Evolutionary conservation across 2,888 invertebrate genomes (phyloP), one percentile per base, ranked within the genome.

Genomic region (Helleia helle): DNA sequence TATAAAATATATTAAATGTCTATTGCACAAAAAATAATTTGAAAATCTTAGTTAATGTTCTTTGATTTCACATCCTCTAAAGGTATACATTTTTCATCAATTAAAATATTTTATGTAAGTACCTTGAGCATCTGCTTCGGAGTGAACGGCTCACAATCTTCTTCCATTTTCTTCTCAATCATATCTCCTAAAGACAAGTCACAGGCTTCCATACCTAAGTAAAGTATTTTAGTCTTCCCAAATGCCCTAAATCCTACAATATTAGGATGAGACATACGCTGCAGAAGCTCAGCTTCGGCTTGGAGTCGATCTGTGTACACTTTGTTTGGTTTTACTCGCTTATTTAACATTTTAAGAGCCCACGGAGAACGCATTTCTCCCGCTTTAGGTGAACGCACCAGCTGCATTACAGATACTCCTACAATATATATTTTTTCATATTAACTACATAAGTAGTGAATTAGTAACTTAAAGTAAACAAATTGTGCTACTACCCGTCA

Each of bases 161-260:
- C 81, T 22, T 91, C 91, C 4, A 77, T 59, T 41, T 88, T 86
- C 31, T 87, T 81, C 65, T 94, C 94, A 49, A 95, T 90, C 65
- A 92, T 79, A 56, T 93, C 90, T 1, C 92, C 92, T 2, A 95
- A 71, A 0, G 91, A 93, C 18, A 87, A 66, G 38, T 88, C 88
- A 59, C 93, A 91, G 40, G 91, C 90, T 63, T 95, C 95, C 90
- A 95, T 91, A 0, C 91, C 93, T 38, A 95, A 70, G 42, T 91
- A 90, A 41, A 90, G 80, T 45, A 88, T 87, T 36, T 75, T 69
- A 0, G 77, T 70, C 40, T 87, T 86, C 3, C 81, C 69, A 28
- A 87, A 79, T 0, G 86, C 87, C 5, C 88, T 71, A 59, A 92
- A 95, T 0, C 95, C 95, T 5, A 95, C 90, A 41, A 95, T 91